Percentiles rank a stretch among this genome's conserved stretches.
Conservation (phyloP, 2,888 invertebrate genomes). For the Lochmaea crataegi region DNA sequence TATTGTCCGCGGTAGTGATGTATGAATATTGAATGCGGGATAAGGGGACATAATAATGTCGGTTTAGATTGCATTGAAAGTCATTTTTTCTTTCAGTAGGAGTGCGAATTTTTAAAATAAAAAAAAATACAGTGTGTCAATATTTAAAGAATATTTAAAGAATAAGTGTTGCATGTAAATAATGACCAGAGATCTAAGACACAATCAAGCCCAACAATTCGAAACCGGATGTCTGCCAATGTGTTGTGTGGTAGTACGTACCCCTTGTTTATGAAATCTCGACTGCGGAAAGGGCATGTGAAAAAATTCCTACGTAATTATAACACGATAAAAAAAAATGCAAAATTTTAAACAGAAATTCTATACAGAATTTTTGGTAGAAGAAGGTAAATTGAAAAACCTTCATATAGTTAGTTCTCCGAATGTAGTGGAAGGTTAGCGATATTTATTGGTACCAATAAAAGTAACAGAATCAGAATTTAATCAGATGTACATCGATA, state of each 20-base stretch:
- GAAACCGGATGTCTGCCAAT: conserved; percentile 36
- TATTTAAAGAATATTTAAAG: too few relatives aligned
- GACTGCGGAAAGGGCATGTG: not conserved
- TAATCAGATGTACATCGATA: too few relatives aligned
- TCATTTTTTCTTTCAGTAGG: not conserved
- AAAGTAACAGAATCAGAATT: too few relatives aligned
- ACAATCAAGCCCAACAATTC: conserved; percentile 29
- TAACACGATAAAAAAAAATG: too few relatives aligned
- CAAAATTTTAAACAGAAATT: too few relatives aligned
- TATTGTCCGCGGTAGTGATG: conserved; percentile 4
- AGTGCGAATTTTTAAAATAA: not conserved
- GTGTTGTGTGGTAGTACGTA: not conserved
- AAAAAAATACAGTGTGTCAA: not conserved
- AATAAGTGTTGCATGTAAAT: too few relatives aligned
- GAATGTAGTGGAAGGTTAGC: too few relatives aligned
- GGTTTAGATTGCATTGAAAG: not conserved
- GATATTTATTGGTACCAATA: too few relatives aligned
- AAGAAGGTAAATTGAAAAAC: too few relatives aligned
- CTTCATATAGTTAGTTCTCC: too few relatives aligned
- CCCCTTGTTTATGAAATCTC: not conserved
- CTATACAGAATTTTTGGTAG: too few relatives aligned
- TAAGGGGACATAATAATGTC: not conserved
- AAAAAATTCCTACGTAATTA: not conserved
- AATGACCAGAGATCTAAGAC: too few relatives aligned
- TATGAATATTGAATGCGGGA: not conserved